Conservation (phyloP, 2,888 invertebrate genomes). For the Micoletzkya japonica region DNA sequence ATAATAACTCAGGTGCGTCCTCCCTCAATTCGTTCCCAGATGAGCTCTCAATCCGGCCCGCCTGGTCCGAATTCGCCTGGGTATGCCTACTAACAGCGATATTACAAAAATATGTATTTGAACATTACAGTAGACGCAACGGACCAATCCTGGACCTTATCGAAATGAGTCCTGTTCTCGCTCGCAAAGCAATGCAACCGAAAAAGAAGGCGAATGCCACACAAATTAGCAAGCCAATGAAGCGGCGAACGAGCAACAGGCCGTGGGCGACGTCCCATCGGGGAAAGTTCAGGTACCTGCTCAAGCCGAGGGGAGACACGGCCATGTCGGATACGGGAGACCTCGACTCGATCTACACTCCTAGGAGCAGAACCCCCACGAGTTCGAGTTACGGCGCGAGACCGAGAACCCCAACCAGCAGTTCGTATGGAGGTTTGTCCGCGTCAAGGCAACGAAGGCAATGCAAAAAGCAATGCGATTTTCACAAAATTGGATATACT, state of each 20-base stretch:
- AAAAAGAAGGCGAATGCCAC: no score
- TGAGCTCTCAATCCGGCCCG: conserved; percentile 61
- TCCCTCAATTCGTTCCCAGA: conserved; percentile 61
- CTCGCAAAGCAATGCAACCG: no score
- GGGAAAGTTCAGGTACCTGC: conserved; percentile 43
- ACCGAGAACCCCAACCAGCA: conserved; percentile 48
- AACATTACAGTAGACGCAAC: neutral
- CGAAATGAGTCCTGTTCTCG: neutral
- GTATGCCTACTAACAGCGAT: no score
- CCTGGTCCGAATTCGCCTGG: conserved; percentile 62
- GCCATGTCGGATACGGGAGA: conserved; percentile 58
- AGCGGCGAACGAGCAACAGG: no score
- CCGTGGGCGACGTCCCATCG: no score
- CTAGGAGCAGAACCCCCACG: conserved; percentile 49
- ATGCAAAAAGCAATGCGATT: no score
- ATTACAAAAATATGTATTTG: no score
- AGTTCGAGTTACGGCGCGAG: conserved; percentile 32
- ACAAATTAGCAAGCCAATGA: no score
- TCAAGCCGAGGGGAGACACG: conserved; percentile 57
- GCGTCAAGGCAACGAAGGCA: no score
- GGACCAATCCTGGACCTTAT: neutral
- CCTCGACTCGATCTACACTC: conserved; percentile 50
- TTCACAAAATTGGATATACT: no score
- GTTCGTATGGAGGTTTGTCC: conserved; percentile 49
- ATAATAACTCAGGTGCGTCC: conserved; percentile 49